phyloP scores from a whole-genome alignment of 2,113 vertebrate genomes.

The Noctilio leporinus region DNA sequence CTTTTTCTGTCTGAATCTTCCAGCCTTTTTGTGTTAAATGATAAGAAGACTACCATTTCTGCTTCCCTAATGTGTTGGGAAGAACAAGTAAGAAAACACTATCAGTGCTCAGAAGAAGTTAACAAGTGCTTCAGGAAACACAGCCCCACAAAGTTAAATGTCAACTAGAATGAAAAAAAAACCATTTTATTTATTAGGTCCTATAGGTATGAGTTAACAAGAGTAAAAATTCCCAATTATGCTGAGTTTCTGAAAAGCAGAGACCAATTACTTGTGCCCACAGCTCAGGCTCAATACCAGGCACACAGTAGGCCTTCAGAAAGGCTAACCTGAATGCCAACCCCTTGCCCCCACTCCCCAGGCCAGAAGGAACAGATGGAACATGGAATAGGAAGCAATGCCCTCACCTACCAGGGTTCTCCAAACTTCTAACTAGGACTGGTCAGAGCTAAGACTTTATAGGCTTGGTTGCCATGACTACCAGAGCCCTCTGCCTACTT shows the following conservation, averaged over 20 bases:
- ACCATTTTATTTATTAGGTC: constrained; percentile 43
- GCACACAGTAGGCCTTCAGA: constrained; percentile 28
- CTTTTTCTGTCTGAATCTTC: constrained; percentile 15
- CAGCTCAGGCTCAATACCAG: constrained; percentile 21
- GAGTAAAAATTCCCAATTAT: constrained; percentile 16
- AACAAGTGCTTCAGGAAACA: constrained; percentile 38
- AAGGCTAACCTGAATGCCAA: background rate
- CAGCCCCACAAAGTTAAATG: constrained; percentile 30
- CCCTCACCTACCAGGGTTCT: background rate
- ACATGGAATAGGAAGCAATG: constrained; percentile 11
- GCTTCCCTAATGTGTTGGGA: constrained; percentile 7
- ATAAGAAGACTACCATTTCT: background rate
- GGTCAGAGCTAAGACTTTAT: constrained; percentile 30
- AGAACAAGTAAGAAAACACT: constrained; percentile 40
- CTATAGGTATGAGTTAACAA: constrained; percentile 27
- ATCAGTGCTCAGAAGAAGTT: constrained; percentile 22
- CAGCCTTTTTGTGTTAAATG: background rate
- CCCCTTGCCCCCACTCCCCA: background rate
- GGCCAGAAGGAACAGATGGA: constrained; percentile 5
- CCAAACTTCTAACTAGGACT: constrained; percentile 25
- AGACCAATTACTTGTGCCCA: constrained; percentile 36
- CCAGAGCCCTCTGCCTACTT: constrained; percentile 39
- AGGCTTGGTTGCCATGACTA: constrained; percentile 64
- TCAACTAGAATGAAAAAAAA: constrained; percentile 39
- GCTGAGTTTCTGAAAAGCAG: constrained; percentile 31